A percentile compares a stretch with the other conserved stretches of the same genome.
Conservation (phyloP, 2,113 vertebrate species). For the Pygoscelis adeliae region DNA sequence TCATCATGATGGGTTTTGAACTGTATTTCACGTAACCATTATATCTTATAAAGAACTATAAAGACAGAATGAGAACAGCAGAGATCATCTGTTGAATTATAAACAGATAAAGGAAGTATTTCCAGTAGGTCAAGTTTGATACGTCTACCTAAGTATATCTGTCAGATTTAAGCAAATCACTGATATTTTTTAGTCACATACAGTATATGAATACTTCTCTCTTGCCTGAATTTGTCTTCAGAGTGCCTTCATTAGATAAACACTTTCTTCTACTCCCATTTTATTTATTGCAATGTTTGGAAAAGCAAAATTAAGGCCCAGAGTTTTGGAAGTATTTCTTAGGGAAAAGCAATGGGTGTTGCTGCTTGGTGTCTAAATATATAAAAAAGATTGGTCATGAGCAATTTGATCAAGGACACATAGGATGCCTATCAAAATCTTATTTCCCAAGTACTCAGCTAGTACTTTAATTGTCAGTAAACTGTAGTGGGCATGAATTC, state of each 20-base stretch:
- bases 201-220: background rate
- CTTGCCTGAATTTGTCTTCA: background rate
- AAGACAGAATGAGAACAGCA: background rate
- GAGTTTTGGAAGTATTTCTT: background rate
- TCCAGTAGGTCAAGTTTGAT: background rate
- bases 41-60: background rate
- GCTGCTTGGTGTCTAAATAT: background rate
- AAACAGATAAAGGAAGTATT: background rate
- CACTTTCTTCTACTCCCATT: background rate
- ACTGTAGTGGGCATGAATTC: background rate
- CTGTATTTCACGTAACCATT: background rate
- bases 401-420: background rate
- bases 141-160: background rate
- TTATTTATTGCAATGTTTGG: background rate
- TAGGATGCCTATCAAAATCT: background rate
- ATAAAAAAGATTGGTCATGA: background rate
- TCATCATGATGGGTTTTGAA: background rate
- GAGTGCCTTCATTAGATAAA: background rate
- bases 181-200: background rate
- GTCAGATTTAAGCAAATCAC: background rate
- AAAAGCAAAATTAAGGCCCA: background rate
- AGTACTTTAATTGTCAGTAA: background rate
- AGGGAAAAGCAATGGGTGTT: background rate
- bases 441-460: background rate
- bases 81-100: background rate